Evolutionary conservation across 2,113 vertebrate genomes (phyloP).

Genomic region (Leucoraja erinaceus): DNA sequence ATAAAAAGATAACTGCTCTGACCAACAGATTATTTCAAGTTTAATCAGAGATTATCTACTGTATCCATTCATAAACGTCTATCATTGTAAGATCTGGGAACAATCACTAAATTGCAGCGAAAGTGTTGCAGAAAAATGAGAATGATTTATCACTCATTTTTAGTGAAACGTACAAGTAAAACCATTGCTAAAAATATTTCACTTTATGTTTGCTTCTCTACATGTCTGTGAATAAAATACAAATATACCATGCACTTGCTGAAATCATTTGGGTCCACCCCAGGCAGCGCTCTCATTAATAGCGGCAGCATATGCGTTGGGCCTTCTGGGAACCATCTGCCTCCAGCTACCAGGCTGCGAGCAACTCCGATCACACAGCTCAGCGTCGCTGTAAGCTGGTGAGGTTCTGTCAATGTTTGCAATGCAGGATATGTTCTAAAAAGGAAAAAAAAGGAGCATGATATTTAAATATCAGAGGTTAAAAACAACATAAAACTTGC

Average conservation of each 20-base stretch:
- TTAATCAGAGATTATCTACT: no score
- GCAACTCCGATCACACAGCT: conserved; percentile 97
- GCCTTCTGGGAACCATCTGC: conserved; percentile 83
- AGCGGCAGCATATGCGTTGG: conserved; percentile 94
- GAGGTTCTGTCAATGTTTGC: conserved; percentile 94
- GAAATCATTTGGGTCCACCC: conserved; percentile 97
- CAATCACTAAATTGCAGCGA: no score
- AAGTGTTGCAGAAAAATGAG: neutral
- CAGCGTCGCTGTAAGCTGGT: conserved; percentile 93
- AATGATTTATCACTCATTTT: neutral
- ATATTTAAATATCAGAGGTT: neutral
- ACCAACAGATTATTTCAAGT: neutral
- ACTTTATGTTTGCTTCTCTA: neutral
- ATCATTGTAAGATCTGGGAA: no score
- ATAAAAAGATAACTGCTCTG: neutral
- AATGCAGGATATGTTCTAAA: conserved; percentile 88
- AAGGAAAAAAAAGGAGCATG: conserved; percentile 1
- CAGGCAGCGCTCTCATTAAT: conserved; percentile 91
- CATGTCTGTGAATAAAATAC: neutral
- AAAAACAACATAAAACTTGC: neutral
- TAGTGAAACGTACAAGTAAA: neutral
- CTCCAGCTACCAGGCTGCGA: conserved; percentile 84
- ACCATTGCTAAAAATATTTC: neutral
- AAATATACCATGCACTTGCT: conserved; percentile 94
- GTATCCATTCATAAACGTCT: no score